Evolutionary conservation across 2,113 vertebrate species (phyloP).

Genomic region (Channa argus): DNA sequence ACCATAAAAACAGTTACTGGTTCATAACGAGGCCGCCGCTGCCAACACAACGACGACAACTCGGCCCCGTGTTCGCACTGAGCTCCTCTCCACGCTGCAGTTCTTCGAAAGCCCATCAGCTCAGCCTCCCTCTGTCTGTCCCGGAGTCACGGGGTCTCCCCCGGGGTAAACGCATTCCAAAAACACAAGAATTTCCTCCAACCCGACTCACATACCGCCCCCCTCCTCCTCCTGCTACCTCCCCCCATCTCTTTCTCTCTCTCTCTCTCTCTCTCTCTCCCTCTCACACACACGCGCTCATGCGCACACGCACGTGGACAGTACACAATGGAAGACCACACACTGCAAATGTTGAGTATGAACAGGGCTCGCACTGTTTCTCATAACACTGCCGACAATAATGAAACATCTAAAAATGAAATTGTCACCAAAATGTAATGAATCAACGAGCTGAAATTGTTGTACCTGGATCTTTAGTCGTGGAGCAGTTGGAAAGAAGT

Average conservation of each 20-base stretch:
- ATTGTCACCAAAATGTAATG: no score
- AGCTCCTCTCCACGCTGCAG: no score
- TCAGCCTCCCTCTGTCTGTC: conserved; percentile 28
- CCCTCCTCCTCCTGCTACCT: background rate
- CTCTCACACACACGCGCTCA: background rate
- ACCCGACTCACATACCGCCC: conserved; percentile 80
- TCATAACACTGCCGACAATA: no score
- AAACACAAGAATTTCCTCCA: conserved; percentile 87
- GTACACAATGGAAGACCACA: conserved; percentile 73
- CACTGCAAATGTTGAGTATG: conserved; percentile 47
- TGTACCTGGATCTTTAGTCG: conserved; percentile 26
- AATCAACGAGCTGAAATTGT: no score
- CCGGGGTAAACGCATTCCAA: conserved; percentile 87
- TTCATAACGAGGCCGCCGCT: background rate
- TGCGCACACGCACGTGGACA: conserved; percentile 1
- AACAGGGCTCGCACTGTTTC: no score
- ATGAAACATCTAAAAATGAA: no score
- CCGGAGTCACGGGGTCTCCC: conserved; percentile 84
- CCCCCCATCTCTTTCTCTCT: background rate
- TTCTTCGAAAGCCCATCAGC: conserved; percentile 47
- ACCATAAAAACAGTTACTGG: background rate
- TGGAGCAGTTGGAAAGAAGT: background rate
- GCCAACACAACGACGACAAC: background rate
- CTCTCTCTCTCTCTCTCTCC: conserved; percentile 4
- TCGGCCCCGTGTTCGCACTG: no score